Evolutionary conservation across 2,797 vertebrate species (phyloP), one percentile per base, ranked within the genome.

Genomic region (Huso huso): DNA sequence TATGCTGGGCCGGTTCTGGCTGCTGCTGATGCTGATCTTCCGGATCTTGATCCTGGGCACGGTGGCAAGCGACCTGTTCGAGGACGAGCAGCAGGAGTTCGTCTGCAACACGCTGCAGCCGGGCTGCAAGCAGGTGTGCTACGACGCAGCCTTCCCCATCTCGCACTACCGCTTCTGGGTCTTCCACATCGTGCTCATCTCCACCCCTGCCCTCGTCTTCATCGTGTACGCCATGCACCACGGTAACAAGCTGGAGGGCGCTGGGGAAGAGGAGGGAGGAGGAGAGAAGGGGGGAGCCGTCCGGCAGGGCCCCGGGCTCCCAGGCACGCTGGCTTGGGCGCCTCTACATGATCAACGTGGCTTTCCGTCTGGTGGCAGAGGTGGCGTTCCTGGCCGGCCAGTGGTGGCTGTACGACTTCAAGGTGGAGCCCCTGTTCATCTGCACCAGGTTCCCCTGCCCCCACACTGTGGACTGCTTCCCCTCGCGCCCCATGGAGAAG

Each of bases 81-180:
- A 92, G 0, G 94, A 98, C 0, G 95, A 98, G 75, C 95, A 96
- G 71, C 88, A 81, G 70, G 91, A 96, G 74, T 96, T 98, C n/a
- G 80, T 81, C 74, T 98, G 95, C 76, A 97, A 97, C 85, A 97
- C 95, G 1, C 76, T 91, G 64, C 94, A 97, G 84, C 95, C 94
- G 0, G 95, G 95, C 73, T 98, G 95, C 78, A 93, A 93, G 68
- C 93, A 96, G 71, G 93, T 91, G 10, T 97, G 94, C 80, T 94
- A 95, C 11, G 93, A 95, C 57, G 74, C 81, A 63, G 93, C 94
- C 67, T 96, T 95, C 80, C 95, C 95, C 1, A 90, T 97, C 75
- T 97, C 95, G 62, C 94, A 95, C 83, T 96, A 94, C 82, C 90
- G 95, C 75, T 96, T 98, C 84, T 96, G 95, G 90, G 93, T 97